These are phyloP conservation scores for Neolamprologus caudopunctatus DNA, from an alignment of 2,113 vertebrate genomes.

Conservation along the genomic window DNA sequence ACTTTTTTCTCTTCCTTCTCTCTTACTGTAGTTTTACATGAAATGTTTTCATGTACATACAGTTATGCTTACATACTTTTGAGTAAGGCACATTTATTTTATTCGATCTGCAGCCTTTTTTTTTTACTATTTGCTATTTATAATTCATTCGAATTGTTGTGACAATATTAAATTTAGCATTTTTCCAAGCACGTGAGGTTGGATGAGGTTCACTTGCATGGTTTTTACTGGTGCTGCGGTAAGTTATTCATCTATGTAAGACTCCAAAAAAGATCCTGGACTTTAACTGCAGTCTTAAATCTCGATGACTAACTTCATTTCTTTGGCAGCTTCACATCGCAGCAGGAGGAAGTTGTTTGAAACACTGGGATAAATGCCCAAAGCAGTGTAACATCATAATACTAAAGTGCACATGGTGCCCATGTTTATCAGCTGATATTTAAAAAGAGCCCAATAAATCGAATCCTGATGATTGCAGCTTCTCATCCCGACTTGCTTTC, in stretches of 20 bases:
- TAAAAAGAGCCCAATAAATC: not conserved
- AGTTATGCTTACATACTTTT: not conserved
- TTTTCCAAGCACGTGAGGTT: not conserved
- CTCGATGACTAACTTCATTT: not conserved
- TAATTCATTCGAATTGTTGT: accelerated
- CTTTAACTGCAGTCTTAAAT: not conserved
- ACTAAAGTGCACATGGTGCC: not conserved
- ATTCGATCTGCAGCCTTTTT: accelerated
- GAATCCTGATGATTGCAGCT: not conserved
- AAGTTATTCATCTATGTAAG: not conserved
- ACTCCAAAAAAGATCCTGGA: not conserved
- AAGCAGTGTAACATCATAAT: not conserved
- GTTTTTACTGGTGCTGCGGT: not conserved
- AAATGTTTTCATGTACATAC: not conserved
- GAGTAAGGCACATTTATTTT: not conserved
- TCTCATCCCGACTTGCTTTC: not conserved
- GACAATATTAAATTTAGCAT: accelerated
- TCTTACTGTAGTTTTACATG: not conserved
- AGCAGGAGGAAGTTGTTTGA: not conserved
- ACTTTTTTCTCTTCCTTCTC: not conserved
- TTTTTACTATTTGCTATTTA: not conserved
- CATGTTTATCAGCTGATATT: not conserved
- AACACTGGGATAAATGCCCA: not conserved
- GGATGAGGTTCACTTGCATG: not conserved
- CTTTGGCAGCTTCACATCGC: not conserved